A percentile compares a stretch with the other conserved stretches of the same genome.
Evolutionary conservation across 2,797 vertebrate species (phyloP).

Genomic region (Bovichtus variegatus): DNA sequence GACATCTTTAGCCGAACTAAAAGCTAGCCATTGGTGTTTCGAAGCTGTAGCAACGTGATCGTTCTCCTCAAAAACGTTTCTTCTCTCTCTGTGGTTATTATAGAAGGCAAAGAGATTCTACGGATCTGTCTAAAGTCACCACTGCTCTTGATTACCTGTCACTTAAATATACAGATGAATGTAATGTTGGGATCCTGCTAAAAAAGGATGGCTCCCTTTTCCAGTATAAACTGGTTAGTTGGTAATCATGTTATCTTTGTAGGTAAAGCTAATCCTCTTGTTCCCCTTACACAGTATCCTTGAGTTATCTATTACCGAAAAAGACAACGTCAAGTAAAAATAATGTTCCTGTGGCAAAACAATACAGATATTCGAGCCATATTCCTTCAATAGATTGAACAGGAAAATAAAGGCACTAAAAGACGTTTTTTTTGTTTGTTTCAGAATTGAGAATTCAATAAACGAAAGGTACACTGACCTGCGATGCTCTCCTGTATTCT

Average conservation of each 20-base stretch:
- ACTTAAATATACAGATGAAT: neutral
- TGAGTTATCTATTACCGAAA: neutral
- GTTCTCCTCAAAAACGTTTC: neutral
- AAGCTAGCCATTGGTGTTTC: no score
- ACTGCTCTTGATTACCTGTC: neutral
- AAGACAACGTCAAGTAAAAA: neutral
- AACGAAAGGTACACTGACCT: neutral
- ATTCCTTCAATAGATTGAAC: no score
- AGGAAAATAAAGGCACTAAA: no score
- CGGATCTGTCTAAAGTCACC: neutral
- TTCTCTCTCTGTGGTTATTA: neutral
- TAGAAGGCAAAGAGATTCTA: constrained; percentile 9
- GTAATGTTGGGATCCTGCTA: neutral
- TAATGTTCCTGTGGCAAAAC: neutral
- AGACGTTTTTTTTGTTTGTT: no score
- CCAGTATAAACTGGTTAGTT: neutral
- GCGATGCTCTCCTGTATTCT: neutral
- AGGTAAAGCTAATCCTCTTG: neutral
- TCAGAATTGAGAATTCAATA: neutral
- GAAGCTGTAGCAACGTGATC: no score
- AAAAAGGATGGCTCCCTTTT: neutral
- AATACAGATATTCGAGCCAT: neutral
- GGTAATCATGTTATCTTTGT: neutral
- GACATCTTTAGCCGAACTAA: no score
- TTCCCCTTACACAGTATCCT: neutral